Evolutionary conservation across 2,113 vertebrate genomes (phyloP), one percentile per base, ranked within the genome.

Genomic region (Polypterus senegalus): DNA sequence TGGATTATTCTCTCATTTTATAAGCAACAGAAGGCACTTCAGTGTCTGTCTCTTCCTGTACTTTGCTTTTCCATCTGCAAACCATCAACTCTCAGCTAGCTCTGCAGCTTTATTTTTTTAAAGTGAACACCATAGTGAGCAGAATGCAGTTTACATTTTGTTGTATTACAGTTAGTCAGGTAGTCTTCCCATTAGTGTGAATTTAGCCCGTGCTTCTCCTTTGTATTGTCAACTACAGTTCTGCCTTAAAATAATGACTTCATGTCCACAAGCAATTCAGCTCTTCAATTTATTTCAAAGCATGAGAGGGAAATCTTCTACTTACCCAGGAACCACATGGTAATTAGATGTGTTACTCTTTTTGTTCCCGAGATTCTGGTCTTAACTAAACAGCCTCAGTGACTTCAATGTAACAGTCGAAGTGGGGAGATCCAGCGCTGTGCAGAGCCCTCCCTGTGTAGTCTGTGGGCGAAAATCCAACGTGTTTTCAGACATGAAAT

Each of bases 201-300:
- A 27, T 52, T 52, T 10, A 3, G 10, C 51, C 51, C 51, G 4
- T 52, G 51, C 7, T 65, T 47, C 63, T 69, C 62, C 64, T 61
- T 62, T 65, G 64, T 70, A 63, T 66, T 27, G 53, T 47, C 52
- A 27, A 27, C 27, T 27, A 27, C 27, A 27, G 27, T 27, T 27
- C 27, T 27, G 27, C 27, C 27, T 27, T 27, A 27, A 27, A 27
- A 27, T 27, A 27, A 27, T 27, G 27, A 27, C 27, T 27, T 27
- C 27, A 27, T 27, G 27, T 27, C 27, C 27, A 27, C 27, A 27
- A 27, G 27, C 27, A 27, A 27, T 27, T 27, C 27, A 27, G 27
- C 27, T 27, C 27, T 27, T 27, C 27, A 27, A 27, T 27, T 27
- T 27, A 27, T 27, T 27, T 27, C 27, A 27, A 27, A 27, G 27